Percentiles rank a stretch among this genome's conserved stretches.
Conservation (phyloP, 2,888 invertebrate genomes). For the Mesochorus sp. region DNA sequence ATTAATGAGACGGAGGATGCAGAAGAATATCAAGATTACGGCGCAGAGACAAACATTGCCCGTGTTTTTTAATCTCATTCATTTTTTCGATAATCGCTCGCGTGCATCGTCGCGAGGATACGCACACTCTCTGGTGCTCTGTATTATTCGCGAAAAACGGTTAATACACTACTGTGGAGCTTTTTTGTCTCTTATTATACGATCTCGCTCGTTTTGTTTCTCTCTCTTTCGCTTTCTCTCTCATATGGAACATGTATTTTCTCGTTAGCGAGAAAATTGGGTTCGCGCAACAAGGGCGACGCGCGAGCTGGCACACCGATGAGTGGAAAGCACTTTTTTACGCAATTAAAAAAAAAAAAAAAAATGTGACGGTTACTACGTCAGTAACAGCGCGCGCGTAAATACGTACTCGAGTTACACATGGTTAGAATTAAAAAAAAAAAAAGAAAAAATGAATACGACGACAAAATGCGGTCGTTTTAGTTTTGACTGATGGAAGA, state of each 20-base stretch:
- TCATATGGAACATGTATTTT: slow-evolving; percentile 14
- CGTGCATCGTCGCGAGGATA: background rate
- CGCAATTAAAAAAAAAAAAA: slow-evolving; percentile 24
- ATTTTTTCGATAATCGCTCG: slow-evolving; percentile 6
- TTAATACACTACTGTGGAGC: slow-evolving; percentile 26
- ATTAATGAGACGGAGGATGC: background rate
- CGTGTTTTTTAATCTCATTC: background rate
- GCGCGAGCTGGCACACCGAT: background rate
- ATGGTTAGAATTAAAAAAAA: background rate
- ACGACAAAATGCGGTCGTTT: slow-evolving; percentile 1
- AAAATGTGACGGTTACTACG: slow-evolving; percentile 4
- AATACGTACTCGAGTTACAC: background rate
- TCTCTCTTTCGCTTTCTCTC: background rate
- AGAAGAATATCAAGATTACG: no score
- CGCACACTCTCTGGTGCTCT: no score
- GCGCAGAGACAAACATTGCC: background rate
- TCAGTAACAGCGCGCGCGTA: background rate
- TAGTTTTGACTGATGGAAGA: background rate
- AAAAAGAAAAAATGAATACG: background rate
- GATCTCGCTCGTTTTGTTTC: slow-evolving; percentile 6
- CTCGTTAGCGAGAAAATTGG: slow-evolving; percentile 48
- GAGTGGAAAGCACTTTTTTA: slow-evolving; percentile 40
- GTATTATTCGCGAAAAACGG: slow-evolving; percentile 20
- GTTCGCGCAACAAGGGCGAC: slow-evolving; percentile 14
- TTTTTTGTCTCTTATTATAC: slow-evolving; percentile 38